A percentile compares a stretch with the other conserved stretches of the same genome.
phyloP scores from a whole-genome alignment of 1,140 invertebrate species.

The Cotesia chilonis region DNA sequence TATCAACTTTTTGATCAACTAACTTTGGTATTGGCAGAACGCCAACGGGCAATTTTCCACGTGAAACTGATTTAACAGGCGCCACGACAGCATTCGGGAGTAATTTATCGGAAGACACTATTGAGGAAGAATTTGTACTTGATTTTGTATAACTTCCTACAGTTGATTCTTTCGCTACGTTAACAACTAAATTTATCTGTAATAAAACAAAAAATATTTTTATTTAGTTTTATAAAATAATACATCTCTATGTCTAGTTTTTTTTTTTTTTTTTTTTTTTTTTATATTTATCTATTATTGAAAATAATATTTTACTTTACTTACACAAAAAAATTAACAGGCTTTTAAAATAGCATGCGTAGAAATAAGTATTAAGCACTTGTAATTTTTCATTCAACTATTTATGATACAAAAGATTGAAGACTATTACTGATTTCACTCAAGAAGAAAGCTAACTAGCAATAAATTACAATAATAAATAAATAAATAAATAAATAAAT shows the following conservation, averaged over 20 bases:
- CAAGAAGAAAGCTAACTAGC: not conserved
- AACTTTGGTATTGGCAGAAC: constrained; percentile 60
- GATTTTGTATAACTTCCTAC: constrained; percentile 46
- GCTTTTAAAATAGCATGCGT: constrained; percentile 23
- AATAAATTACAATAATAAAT: constrained; percentile 34
- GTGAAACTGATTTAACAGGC: constrained; percentile 36
- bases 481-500: constrained; percentile 34
- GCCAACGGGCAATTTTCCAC: constrained; percentile 58
- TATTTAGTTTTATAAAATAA: not conserved
- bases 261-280: not conserved
- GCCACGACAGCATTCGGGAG: constrained; percentile 17
- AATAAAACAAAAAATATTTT: constrained; percentile 40
- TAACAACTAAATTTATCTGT: constrained; percentile 50
- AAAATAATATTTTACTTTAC: constrained; percentile 26
- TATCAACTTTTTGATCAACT: constrained; percentile 38
- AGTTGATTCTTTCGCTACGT: constrained; percentile 33
- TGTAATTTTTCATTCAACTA: not conserved
- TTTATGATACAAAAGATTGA: too few relatives aligned
- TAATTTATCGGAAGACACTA: constrained; percentile 43
- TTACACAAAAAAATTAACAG: constrained; percentile 20
- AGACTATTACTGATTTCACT: not conserved
- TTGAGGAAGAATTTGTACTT: constrained; percentile 43
- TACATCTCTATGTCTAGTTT: not conserved
- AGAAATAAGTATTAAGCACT: constrained; percentile 1
- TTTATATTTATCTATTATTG: not conserved